Percentiles rank a stretch among this genome's conserved stretches.
Conservation (phyloP, 2,888 invertebrate genomes). For the Gastrophysa polygoni region DNA sequence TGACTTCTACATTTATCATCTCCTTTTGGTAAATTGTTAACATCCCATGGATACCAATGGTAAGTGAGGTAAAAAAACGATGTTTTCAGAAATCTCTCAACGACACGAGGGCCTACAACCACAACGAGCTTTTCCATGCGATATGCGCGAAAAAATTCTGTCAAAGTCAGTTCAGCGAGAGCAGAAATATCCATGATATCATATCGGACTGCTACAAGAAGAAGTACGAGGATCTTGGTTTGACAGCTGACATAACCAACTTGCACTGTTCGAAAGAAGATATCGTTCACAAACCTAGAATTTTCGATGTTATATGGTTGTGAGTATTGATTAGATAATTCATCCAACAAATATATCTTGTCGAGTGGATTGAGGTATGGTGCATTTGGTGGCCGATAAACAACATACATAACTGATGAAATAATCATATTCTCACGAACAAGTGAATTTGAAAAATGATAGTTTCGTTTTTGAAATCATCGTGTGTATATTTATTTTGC, state of each 20-base stretch:
- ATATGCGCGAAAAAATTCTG: constrained; percentile 38
- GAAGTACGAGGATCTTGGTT: constrained; percentile 31
- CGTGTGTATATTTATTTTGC: no score
- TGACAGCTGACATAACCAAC: constrained; percentile 24
- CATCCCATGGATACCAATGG: background rate
- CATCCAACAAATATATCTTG: no score
- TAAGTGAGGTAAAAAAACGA: background rate
- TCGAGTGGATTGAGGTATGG: no score
- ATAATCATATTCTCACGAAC: no score
- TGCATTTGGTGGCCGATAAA: no score
- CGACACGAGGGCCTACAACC: constrained; percentile 38
- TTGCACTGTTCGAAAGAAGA: constrained; percentile 30
- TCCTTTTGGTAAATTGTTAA: no score
- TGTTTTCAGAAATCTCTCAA: constrained; percentile 35
- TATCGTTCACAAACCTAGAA: constrained; percentile 18
- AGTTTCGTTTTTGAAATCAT: no score
- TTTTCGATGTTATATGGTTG: constrained; percentile 27
- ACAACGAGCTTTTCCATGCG: constrained; percentile 39
- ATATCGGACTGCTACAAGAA: constrained; percentile 30
- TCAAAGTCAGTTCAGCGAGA: background rate
- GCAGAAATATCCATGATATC: background rate
- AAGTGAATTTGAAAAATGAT: no score
- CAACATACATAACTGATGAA: no score
- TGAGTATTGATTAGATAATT: constrained; percentile 17
- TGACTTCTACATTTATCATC: no score